Percentiles rank a stretch among this genome's conserved stretches.
Conservation (phyloP, 1,140 invertebrate genomes). For the Drosophila carrolli region DNA sequence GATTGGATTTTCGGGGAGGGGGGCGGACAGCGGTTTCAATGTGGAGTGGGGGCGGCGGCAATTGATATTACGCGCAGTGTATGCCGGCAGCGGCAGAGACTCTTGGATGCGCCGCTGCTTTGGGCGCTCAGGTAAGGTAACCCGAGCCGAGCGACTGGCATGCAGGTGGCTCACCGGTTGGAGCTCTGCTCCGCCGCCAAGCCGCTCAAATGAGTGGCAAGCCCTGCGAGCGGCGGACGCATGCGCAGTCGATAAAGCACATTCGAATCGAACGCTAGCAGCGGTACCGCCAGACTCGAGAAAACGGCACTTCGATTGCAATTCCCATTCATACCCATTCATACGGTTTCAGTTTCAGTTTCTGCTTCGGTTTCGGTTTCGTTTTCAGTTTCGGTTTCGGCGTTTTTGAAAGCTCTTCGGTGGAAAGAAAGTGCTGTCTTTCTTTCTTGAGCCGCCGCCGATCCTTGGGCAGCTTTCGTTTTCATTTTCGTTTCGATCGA, state of each 20-base stretch:
- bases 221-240: slow-evolving; percentile 69
- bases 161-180: slow-evolving; percentile 63
- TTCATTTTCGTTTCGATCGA: slow-evolving; percentile 54
- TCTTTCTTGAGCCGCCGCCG: slow-evolving; percentile 10
- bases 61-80: slow-evolving; percentile 73
- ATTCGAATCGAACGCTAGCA: slow-evolving; percentile 78
- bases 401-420: slow-evolving; percentile 49
- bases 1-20: slow-evolving; percentile 23
- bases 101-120: slow-evolving; percentile 54
- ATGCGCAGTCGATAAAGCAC: slow-evolving; percentile 79
- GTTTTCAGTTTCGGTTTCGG: slow-evolving; percentile 4
- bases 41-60: slow-evolving; percentile 7
- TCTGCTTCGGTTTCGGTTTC: slow-evolving; percentile 33
- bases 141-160: slow-evolving; percentile 11
- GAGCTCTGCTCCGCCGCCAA: slow-evolving; percentile 36
- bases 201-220: slow-evolving; percentile 52
- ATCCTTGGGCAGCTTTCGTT: slow-evolving; percentile 69
- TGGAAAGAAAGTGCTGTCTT: slow-evolving; percentile 32
- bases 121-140: slow-evolving; percentile 43
- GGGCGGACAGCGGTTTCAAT: too few relatives aligned
- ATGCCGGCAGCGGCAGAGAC: slow-evolving; percentile 22
- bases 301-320: slow-evolving; percentile 49
- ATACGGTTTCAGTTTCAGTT: slow-evolving; percentile 33
- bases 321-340: slow-evolving; percentile 72
- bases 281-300: slow-evolving; percentile 45